phyloP scores from a whole-genome alignment of 2,797 vertebrate species.

The Gymnothorax reevesii region DNA sequence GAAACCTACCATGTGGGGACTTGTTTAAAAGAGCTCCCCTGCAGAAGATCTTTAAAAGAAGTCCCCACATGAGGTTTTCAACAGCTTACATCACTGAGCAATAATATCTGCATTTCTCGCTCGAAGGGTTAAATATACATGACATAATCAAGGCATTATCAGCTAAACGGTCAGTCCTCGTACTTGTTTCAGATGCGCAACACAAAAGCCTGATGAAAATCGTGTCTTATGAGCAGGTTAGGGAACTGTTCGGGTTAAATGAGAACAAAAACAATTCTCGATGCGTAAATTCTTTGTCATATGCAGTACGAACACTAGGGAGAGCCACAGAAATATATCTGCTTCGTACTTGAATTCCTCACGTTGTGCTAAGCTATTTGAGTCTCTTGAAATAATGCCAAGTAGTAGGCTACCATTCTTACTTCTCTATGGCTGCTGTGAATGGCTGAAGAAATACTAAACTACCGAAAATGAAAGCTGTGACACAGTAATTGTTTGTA shows the following conservation, averaged over 20 bases:
- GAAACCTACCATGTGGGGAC: too few relatives aligned
- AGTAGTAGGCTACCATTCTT: not conserved
- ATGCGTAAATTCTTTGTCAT: not conserved
- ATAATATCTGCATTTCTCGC: too few relatives aligned
- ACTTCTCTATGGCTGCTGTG: not conserved
- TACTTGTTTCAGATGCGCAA: not conserved
- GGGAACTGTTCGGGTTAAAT: not conserved
- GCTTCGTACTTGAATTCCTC: not conserved
- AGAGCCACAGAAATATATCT: not conserved
- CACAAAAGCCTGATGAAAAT: not conserved
- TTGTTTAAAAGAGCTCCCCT: too few relatives aligned
- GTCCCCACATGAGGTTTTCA: too few relatives aligned
- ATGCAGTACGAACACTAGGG: not conserved
- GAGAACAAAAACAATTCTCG: not conserved
- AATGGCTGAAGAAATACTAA: conserved; percentile 3
- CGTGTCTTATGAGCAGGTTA: not conserved
- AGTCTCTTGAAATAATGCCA: not conserved
- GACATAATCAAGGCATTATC: not conserved
- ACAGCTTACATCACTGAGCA: too few relatives aligned
- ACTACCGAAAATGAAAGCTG: not conserved
- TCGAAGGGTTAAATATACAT: too few relatives aligned
- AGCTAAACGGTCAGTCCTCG: not conserved
- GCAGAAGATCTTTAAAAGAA: too few relatives aligned
- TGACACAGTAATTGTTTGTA: conserved; percentile 8
- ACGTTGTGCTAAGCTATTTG: not conserved